Conservation (phyloP, 2,888 invertebrate species). For the Resseliella maxima region DNA sequence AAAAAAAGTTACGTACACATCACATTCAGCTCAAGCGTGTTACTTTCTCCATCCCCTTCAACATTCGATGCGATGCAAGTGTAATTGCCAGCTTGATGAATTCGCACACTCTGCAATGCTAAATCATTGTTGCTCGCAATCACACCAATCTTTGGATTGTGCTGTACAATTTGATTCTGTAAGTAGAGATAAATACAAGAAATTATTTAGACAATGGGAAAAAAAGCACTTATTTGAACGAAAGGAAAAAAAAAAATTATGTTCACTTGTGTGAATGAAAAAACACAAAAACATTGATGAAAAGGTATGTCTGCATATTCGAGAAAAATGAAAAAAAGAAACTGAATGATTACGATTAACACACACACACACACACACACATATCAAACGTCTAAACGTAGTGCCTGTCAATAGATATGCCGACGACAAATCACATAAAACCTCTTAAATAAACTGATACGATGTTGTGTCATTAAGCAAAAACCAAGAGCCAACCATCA, state of each 20-base stretch:
- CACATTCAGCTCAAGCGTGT: conserved; percentile 82
- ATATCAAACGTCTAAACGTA: not conserved
- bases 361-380: too few relatives aligned
- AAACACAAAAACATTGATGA: too few relatives aligned
- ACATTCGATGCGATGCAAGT: conserved; percentile 91
- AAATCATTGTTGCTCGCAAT: conserved; percentile 86
- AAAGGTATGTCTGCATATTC: too few relatives aligned
- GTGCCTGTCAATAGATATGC: not conserved
- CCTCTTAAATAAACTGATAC: conserved; percentile 43
- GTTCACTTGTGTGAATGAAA: too few relatives aligned
- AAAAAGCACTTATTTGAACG: too few relatives aligned
- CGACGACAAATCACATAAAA: conserved; percentile 17
- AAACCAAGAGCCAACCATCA: not conserved
- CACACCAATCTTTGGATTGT: conserved; percentile 87
- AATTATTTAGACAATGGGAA: too few relatives aligned
- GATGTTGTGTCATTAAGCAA: conserved; percentile 7
- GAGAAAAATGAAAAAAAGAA: too few relatives aligned
- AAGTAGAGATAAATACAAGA: not conserved
- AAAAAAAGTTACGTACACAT: conserved; percentile 88
- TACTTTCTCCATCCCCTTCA: conserved; percentile 89
- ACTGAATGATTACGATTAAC: not conserved
- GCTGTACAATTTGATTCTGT: conserved; percentile 86
- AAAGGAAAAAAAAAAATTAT: not conserved
- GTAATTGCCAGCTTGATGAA: conserved; percentile 87
- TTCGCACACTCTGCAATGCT: conserved; percentile 82